phyloP scores from a whole-genome alignment of 2,888 invertebrate species.

The Esperia sulphurella region DNA sequence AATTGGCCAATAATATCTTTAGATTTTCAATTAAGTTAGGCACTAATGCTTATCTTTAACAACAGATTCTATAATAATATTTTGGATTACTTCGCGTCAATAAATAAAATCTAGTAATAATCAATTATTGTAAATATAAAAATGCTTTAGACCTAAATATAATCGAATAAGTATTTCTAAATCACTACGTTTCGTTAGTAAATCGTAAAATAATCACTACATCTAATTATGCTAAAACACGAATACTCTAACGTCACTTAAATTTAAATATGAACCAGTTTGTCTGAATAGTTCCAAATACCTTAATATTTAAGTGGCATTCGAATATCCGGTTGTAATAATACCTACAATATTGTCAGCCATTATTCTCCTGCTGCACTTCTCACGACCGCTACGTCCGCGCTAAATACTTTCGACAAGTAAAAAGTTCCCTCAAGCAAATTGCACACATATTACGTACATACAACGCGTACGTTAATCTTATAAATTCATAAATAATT shows the following conservation, averaged over 20 bases:
- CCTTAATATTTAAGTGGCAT: background rate
- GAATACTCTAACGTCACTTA: constrained; percentile 8
- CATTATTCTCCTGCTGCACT: constrained; percentile 72
- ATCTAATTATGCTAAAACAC: constrained; percentile 4
- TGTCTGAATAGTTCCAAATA: constrained; percentile 12
- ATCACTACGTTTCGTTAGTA: constrained; percentile 12
- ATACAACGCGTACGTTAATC: background rate
- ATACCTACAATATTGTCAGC: constrained; percentile 53
- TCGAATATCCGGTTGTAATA: constrained; percentile 1
- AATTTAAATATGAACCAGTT: constrained; percentile 1
- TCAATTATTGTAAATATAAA: constrained; percentile 1
- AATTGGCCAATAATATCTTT: background rate
- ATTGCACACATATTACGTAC: background rate
- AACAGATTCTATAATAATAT: background rate
- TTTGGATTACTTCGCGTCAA: background rate
- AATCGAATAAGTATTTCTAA: constrained; percentile 29
- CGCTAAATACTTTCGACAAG: constrained; percentile 10
- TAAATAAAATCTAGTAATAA: constrained; percentile 2
- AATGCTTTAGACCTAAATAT: constrained; percentile 2
- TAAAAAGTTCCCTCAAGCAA: constrained; percentile 4
- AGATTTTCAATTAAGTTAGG: too few species aligned
- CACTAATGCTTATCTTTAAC: too few species aligned
- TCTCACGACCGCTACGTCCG: constrained; percentile 37
- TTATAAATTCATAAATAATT: background rate
- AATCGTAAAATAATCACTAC: constrained; percentile 9